A percentile compares a stretch with the other conserved stretches of the same genome.
Evolutionary conservation across 2,113 vertebrate species (phyloP).

Genomic region (Micronycteris hirsuta): DNA sequence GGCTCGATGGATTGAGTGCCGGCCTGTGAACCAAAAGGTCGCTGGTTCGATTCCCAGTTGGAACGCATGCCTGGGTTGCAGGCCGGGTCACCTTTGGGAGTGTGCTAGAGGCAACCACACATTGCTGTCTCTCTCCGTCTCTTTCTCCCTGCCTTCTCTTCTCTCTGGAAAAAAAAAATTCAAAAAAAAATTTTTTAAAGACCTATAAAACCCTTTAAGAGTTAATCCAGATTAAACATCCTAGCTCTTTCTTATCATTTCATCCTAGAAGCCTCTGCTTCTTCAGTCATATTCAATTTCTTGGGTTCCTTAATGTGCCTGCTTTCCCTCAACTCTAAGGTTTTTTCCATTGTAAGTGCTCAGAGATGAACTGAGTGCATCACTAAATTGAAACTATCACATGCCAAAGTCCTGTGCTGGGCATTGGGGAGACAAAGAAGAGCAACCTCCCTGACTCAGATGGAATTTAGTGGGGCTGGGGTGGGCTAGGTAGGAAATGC

Average conservation of each 20-base stretch:
- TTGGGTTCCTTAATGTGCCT: not conserved
- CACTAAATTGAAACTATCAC: not conserved
- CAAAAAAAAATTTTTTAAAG: too few relatives aligned
- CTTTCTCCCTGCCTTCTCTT: too few relatives aligned
- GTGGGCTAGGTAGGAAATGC: not conserved
- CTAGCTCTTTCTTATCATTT: not conserved
- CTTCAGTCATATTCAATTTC: not conserved
- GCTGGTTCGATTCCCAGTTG: too few relatives aligned
- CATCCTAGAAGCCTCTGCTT: not conserved
- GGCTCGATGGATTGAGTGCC: too few relatives aligned
- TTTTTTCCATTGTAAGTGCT: not conserved
- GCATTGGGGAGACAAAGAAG: not conserved
- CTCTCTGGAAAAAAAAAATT: too few relatives aligned
- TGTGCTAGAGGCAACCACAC: too few relatives aligned
- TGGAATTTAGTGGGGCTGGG: not conserved
- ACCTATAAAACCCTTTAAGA: not conserved
- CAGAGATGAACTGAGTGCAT: not conserved
- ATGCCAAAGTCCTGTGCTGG: not conserved
- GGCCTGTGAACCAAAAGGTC: too few relatives aligned
- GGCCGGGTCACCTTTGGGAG: too few relatives aligned
- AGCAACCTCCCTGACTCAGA: not conserved
- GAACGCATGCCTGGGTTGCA: too few relatives aligned
- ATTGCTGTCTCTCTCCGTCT: too few relatives aligned
- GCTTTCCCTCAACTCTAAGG: not conserved
- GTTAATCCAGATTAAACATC: not conserved